phyloP scores from a whole-genome alignment of 2,113 vertebrate genomes.

The Elanus axillaris region DNA sequence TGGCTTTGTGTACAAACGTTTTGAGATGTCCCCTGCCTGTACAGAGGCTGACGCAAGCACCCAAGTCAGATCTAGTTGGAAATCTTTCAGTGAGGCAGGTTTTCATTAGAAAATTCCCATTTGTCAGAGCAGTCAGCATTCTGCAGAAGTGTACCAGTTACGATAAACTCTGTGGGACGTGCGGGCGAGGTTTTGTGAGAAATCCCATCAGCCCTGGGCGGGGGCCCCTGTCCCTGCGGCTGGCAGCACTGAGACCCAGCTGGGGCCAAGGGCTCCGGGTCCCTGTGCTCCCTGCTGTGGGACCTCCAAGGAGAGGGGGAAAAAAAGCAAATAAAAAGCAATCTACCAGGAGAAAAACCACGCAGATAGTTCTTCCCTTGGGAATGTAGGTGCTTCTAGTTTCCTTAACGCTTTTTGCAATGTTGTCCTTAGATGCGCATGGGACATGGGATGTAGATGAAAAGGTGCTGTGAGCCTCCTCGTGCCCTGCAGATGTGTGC shows the following conservation, averaged over 20 bases:
- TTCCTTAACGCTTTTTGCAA: neutral
- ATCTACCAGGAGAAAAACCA: neutral
- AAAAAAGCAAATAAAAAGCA: neutral
- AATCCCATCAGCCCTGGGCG: neutral
- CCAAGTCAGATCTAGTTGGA: neutral
- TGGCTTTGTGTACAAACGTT: neutral
- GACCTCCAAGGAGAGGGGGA: neutral
- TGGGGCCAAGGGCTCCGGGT: neutral
- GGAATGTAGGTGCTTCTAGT: neutral
- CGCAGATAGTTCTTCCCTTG: neutral
- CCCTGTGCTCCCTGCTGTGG: neutral
- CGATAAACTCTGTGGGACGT: neutral
- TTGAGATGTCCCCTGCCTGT: neutral
- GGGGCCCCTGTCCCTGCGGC: neutral
- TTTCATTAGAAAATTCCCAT: conserved; percentile 1
- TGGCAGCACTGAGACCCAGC: neutral
- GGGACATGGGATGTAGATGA: neutral
- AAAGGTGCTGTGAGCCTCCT: neutral
- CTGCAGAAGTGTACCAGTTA: neutral
- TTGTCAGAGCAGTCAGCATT: neutral
- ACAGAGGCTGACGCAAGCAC: neutral
- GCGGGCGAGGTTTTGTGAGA: neutral
- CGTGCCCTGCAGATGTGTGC: neutral
- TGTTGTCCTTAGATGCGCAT: neutral
- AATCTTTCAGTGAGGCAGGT: neutral